phyloP scores from a whole-genome alignment of 2,113 vertebrate species.

The Colossoma macropomum region DNA sequence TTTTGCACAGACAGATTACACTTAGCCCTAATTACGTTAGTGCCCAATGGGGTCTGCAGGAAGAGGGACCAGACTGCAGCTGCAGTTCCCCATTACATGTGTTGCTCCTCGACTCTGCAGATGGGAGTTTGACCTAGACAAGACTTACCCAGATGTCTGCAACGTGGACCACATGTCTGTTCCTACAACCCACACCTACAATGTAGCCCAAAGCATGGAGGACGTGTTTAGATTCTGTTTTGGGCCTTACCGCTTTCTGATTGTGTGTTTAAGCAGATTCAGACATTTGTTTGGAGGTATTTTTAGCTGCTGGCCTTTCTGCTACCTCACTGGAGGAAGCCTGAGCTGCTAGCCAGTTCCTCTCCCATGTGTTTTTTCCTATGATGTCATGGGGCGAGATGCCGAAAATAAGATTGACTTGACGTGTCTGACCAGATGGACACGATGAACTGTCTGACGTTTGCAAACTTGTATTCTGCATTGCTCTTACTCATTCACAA shows the following conservation, averaged over 20 bases:
- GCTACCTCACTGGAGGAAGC: not conserved
- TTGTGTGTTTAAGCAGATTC: not conserved
- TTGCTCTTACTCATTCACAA: not conserved
- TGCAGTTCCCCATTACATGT: not conserved
- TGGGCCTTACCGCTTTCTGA: not conserved
- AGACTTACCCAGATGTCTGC: constrained; percentile 17
- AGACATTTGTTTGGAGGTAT: constrained; percentile 12
- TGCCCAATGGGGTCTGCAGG: not conserved
- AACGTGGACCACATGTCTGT: constrained; percentile 14
- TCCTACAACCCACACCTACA: not conserved
- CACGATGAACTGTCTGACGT: not conserved
- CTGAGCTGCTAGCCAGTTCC: not conserved
- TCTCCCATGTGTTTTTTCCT: not conserved
- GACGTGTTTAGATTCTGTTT: not conserved
- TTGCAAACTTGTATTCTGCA: not conserved
- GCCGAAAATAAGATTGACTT: constrained; percentile 23
- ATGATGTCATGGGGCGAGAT: constrained; percentile 27
- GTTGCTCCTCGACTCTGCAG: not conserved
- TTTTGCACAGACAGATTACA: not conserved
- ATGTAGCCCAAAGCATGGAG: not conserved
- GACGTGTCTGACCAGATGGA: not conserved
- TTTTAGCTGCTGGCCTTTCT: constrained; percentile 13
- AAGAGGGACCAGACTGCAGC: not conserved
- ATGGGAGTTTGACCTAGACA: not conserved
- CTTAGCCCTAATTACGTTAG: not conserved